Base-by-base conservation (phyloP, 2,797 vertebrate species). In the Pelodytes ibericus region DNA sequence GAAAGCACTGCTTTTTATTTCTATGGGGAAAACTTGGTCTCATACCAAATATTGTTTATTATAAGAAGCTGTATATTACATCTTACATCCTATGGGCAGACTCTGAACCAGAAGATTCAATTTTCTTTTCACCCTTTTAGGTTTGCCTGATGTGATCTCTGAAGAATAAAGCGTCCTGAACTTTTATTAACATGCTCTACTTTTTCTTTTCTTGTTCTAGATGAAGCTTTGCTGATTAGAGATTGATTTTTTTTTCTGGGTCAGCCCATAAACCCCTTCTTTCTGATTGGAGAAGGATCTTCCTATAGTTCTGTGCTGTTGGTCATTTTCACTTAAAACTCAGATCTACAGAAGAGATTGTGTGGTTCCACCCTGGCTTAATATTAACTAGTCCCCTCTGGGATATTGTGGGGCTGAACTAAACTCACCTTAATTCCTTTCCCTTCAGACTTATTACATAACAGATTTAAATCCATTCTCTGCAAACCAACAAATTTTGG, bases 211-310 rank as follows among this genome's bases (percentile, higher is more conserved):
- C 30, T 61, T 53, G 29, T 56, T 70, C 59, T 30, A 60, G 63
- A 68, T 60, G 39, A 57, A 44, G 51, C 60, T 72, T 30, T 71
- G 33, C 27, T 18, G 33, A 66, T 51, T 27, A 49, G n/a, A 49
- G 68, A 59, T 65, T 70, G 58, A 64, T 67, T 67, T n/a, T n/a
- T n/a, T n/a, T n/a, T 67, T 72, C 29, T 79, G 63, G 71, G 72
- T 74, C 77, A 80, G 65, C 72, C 66, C 60, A 74, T 63, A 71
- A 75, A 75, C 71, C 49, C 67, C 9, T 74, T 65, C 39, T 16
- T 51, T 31, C 60, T 70, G 59, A 70, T 68, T 67, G 60, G 67
- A 71, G 67, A 44, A 31, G 6, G 9, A 3, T 15, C 8, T n/a
- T n/a, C n/a, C 51, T 59, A 22, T 36, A 61, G 47, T 59, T 33